These are phyloP conservation scores for Grantiella picta DNA, from an alignment of 2,113 vertebrate genomes.

Conservation along the genomic window DNA sequence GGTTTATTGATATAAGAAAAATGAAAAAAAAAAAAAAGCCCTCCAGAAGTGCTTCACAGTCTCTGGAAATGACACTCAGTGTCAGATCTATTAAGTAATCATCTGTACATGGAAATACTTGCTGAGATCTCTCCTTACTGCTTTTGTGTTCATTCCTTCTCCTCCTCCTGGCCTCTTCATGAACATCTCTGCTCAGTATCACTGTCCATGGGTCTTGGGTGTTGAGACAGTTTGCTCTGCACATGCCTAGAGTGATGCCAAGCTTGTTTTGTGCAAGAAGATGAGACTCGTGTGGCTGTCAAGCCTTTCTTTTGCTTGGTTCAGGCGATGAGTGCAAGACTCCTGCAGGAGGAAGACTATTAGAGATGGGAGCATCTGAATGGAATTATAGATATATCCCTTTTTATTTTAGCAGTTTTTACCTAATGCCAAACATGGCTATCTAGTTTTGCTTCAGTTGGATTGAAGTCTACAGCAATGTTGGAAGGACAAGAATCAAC, in stretches of 20 bases:
- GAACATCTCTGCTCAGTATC: not conserved
- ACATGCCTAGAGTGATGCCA: fast-evolving
- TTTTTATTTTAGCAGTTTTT: not conserved
- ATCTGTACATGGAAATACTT: not conserved
- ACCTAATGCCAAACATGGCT: not conserved
- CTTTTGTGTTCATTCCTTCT: not conserved
- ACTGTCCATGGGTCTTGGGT: not conserved
- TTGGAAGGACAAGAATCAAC: not conserved
- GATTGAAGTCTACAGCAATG: not conserved
- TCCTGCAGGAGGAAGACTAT: not conserved
- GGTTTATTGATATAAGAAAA: not conserved
- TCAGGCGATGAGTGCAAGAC: fast-evolving
- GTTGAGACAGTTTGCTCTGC: not conserved
- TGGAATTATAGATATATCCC: not conserved
- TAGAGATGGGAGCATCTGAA: not conserved
- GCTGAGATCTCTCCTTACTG: not conserved
- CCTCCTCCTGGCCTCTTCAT: not conserved
- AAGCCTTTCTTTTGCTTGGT: not conserved
- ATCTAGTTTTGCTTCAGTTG: not conserved
- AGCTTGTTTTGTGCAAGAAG: not conserved
- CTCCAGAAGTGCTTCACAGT: not conserved
- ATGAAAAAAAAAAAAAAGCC: not conserved
- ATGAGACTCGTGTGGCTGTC: fast-evolving
- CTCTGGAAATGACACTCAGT: not conserved
- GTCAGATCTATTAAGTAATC: not conserved